A percentile compares a stretch with the other conserved stretches of the same genome.
These are phyloP conservation scores for Chalcis sispes DNA, from an alignment of 2,888 invertebrate species.

Conservation along the genomic window DNA sequence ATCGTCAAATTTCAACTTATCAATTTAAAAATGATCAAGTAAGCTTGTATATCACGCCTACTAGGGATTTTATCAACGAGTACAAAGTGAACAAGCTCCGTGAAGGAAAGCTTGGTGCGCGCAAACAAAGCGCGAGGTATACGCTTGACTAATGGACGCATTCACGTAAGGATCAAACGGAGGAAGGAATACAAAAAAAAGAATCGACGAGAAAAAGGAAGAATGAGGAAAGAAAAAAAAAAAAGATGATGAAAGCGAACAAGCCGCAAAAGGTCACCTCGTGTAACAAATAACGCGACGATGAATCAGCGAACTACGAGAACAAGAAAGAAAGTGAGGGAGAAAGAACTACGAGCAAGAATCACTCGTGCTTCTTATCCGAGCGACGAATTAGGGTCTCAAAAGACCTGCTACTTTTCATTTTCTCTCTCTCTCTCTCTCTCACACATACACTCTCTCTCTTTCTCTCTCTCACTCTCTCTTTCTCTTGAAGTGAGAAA, in stretches of 20 bases:
- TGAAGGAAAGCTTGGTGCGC: no score
- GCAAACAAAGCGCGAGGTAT: background rate
- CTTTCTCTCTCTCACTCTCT: background rate
- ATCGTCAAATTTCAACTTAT: no score
- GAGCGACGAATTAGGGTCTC: constrained; percentile 40
- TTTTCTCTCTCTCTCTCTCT: no score
- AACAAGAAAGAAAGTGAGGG: no score
- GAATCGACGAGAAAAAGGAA: background rate
- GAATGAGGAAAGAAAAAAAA: background rate
- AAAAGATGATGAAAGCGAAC: no score
- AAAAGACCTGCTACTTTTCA: background rate
- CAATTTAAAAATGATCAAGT: no score
- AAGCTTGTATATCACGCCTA: no score
- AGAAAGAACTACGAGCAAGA: no score
- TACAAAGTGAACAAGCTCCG: no score
- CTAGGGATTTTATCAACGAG: no score
- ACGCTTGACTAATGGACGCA: constrained; percentile 47
- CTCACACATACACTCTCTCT: background rate
- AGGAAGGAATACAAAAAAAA: constrained; percentile 2
- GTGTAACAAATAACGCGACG: constrained; percentile 50
- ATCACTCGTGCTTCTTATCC: constrained; percentile 37
- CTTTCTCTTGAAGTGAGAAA: constrained; percentile 27
- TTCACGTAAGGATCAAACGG: constrained; percentile 44
- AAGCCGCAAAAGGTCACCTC: constrained; percentile 38
- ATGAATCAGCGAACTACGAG: constrained; percentile 40